phyloP scores from a whole-genome alignment of 2,888 invertebrate species.

The Nasonovia ribisnigri region DNA sequence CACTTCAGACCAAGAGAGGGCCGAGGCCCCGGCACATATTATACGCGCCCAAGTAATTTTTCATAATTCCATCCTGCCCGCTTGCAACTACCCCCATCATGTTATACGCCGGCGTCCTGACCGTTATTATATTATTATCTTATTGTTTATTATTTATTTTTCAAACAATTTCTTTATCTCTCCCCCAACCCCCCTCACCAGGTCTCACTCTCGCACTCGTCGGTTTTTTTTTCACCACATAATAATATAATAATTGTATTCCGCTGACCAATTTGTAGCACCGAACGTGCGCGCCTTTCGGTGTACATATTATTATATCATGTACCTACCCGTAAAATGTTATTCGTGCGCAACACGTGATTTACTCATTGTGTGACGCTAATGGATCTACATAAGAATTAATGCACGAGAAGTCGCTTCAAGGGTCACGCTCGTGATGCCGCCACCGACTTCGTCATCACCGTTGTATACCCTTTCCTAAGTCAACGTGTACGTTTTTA shows the following conservation, averaged over 20 bases:
- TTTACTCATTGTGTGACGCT: constrained; percentile 39
- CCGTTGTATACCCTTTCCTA: constrained; percentile 27
- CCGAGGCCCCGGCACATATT: background rate
- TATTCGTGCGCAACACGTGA: constrained; percentile 61
- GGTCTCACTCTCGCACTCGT: background rate
- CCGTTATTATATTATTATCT: constrained; percentile 12
- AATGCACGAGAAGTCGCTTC: constrained; percentile 44
- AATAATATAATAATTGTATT: background rate
- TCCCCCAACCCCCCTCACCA: fast-evolving
- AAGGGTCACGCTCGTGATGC: constrained; percentile 56
- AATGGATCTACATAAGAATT: constrained; percentile 48
- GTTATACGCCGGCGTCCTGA: background rate
- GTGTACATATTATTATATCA: background rate
- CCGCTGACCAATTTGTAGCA: constrained; percentile 18
- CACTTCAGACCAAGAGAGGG: constrained; percentile 47
- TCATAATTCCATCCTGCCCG: constrained; percentile 42
- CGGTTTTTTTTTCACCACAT: background rate
- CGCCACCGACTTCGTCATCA: background rate
- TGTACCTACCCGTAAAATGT: background rate
- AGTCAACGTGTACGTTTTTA: constrained; percentile 45
- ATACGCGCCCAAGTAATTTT: constrained; percentile 34
- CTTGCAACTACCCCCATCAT: constrained; percentile 19
- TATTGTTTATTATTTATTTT: constrained; percentile 40
- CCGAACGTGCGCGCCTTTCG: background rate
- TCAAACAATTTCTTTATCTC: background rate